A percentile compares a stretch with the other conserved stretches of the same genome.
These are phyloP conservation scores for Neopipo cinnamomea DNA, from an alignment of 2,113 vertebrate species.

Conservation along the genomic window DNA sequence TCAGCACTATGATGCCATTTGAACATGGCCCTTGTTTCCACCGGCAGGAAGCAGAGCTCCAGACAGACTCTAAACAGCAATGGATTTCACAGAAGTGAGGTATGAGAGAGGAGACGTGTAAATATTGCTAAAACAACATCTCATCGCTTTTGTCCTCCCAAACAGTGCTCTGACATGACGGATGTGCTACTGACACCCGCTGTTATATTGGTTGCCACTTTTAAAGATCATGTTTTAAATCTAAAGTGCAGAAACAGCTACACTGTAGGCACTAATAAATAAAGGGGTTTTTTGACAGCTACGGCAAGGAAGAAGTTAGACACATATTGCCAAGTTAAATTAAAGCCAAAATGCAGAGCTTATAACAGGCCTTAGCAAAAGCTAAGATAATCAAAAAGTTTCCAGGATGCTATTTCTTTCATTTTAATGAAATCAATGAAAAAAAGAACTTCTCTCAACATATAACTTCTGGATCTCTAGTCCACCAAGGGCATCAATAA, in stretches of 20 bases:
- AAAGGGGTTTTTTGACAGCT: constrained; percentile 28
- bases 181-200: constrained; percentile 40
- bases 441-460: not conserved
- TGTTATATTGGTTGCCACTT: constrained; percentile 32
- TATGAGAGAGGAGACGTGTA: not conserved
- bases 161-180: constrained; percentile 5
- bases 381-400: constrained; percentile 9
- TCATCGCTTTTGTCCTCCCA: not conserved
- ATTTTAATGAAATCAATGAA: not conserved
- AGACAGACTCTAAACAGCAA: not conserved
- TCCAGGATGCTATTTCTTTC: constrained; percentile 8
- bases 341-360: not conserved
- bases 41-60: not conserved
- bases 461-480: not conserved
- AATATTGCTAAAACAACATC: constrained; percentile 35
- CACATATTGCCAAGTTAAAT: not conserved
- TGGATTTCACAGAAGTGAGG: not conserved
- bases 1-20: not conserved
- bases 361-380: not conserved
- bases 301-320: not conserved
- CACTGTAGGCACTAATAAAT: constrained; percentile 28
- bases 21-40: not conserved
- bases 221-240: constrained; percentile 44
- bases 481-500: not conserved
- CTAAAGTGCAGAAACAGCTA: not conserved